Evolutionary conservation across 2,113 vertebrate genomes (phyloP).

Genomic region (Brachypodius melanocephalos): DNA sequence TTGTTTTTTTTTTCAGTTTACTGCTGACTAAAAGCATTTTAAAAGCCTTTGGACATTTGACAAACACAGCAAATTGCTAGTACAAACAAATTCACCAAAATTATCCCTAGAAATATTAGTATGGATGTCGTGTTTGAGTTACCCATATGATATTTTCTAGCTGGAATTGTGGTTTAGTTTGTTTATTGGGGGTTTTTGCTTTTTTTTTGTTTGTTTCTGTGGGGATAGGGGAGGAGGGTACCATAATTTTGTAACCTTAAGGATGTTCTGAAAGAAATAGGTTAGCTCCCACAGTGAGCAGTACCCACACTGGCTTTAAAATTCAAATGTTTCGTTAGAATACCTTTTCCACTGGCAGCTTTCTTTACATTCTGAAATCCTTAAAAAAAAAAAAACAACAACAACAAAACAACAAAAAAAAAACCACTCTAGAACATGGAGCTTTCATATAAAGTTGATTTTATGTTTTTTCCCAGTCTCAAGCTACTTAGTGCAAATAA

Average conservation of each 20-base stretch:
- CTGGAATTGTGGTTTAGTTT: not conserved
- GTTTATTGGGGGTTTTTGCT: not conserved
- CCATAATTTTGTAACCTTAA: not conserved
- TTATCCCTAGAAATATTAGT: not conserved
- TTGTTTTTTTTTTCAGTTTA: not conserved
- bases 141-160: not conserved
- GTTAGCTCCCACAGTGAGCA: not conserved
- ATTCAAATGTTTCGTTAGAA: not conserved
- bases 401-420: no score
- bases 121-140: not conserved
- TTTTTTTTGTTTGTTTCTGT: not conserved
- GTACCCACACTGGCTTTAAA: not conserved
- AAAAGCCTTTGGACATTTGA: not conserved
- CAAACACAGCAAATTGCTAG: not conserved
- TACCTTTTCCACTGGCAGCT: not conserved
- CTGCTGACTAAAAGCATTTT: not conserved
- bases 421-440: not conserved
- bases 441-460: not conserved
- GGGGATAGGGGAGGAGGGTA: rapidly evolving
- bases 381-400: not conserved
- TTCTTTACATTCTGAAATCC: not conserved
- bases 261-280: not conserved
- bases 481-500: constrained; percentile 47
- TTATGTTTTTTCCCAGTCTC: not conserved
- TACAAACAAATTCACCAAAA: not conserved